phyloP scores from a whole-genome alignment of 1,140 invertebrate species.

The Drosophila aff. region DNA sequence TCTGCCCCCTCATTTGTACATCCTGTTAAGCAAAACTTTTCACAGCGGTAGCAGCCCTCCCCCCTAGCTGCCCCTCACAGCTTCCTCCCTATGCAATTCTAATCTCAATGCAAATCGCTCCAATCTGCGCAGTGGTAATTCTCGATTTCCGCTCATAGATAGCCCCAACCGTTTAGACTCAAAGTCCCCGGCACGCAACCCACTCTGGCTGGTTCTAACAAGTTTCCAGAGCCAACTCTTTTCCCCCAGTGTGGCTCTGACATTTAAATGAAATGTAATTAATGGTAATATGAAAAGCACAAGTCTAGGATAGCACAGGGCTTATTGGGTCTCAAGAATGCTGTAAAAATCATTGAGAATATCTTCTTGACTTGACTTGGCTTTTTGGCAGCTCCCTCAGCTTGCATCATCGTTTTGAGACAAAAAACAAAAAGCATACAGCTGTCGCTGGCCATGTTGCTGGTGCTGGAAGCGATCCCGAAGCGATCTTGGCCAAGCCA shows the following conservation, averaged over 20 bases:
- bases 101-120: conserved; percentile 80
- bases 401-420: conserved; percentile 35
- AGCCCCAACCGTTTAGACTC: conserved; percentile 34
- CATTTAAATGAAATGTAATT: conserved; percentile 77
- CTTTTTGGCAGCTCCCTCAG: conserved; percentile 29
- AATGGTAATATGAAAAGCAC: conserved; percentile 31
- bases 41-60: conserved; percentile 28
- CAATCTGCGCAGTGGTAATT: conserved; percentile 81
- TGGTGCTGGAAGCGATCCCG: conserved; percentile 35
- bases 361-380: background rate
- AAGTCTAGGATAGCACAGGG: background rate
- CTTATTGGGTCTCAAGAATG: background rate
- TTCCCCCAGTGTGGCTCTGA: conserved; percentile 26
- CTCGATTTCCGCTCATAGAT: conserved; percentile 83
- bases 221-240: conserved; percentile 32
- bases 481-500: conserved; percentile 67
- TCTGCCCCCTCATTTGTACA: conserved; percentile 72
- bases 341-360: background rate
- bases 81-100: conserved; percentile 60
- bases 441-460: conserved; percentile 40
- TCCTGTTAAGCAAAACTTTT: conserved; percentile 78
- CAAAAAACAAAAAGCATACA: conserved; percentile 21
- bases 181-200: conserved; percentile 27
- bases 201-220: conserved; percentile 34
- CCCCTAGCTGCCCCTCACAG: conserved; percentile 38